phyloP scores from a whole-genome alignment of 2,113 vertebrate species.

The Bagarius yarrelli region DNA sequence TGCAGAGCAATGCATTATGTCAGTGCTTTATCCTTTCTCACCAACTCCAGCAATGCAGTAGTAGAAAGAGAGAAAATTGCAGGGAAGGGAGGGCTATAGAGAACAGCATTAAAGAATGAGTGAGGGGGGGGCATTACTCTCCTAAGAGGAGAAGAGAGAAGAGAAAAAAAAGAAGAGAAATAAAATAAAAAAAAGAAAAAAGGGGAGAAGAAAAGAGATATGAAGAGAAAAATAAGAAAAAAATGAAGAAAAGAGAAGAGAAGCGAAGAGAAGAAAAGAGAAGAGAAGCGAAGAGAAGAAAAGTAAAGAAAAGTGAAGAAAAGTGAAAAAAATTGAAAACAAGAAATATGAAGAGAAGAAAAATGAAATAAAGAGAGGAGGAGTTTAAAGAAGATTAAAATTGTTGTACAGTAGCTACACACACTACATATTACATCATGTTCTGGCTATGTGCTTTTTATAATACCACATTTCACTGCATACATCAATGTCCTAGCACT shows the following conservation, averaged over 20 bases:
- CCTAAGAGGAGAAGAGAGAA: neutral
- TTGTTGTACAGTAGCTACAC: neutral
- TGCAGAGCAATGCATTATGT: slow-evolving; percentile 17
- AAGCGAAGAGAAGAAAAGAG: neutral
- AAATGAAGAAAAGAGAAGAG: neutral
- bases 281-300: neutral
- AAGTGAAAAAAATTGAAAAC: neutral
- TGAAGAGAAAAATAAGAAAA: neutral
- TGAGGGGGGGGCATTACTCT: neutral
- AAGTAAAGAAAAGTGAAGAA: neutral
- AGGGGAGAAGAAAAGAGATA: neutral
- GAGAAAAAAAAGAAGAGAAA: neutral
- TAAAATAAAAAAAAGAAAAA: neutral
- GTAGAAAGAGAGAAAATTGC: neutral
- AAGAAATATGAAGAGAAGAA: neutral
- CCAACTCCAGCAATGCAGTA: slow-evolving; percentile 39
- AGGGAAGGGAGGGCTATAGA: neutral
- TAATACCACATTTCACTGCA: neutral
- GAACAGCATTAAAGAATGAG: neutral
- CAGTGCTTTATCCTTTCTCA: slow-evolving; percentile 20
- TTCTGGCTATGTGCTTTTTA: neutral
- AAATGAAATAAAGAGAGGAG: neutral
- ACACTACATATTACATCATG: slow-evolving; percentile 3
- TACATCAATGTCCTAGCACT: neutral
- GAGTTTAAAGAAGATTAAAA: slow-evolving; percentile 34